Evolutionary conservation across 1,140 invertebrate genomes (phyloP).

Genomic region (Epicauta chinensis): DNA sequence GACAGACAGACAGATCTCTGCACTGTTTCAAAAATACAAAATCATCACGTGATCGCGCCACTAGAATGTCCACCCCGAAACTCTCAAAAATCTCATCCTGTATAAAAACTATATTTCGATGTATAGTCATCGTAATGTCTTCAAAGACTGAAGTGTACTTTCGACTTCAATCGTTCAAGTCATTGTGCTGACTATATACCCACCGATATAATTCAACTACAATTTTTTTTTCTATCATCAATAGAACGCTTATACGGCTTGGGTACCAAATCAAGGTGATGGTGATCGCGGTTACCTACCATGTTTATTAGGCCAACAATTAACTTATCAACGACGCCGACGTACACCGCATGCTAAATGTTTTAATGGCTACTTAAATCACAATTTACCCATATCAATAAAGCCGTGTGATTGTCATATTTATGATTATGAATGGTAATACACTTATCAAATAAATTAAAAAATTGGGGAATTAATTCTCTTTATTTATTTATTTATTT

Average conservation of each 20-base stretch:
- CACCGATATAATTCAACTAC: not conserved
- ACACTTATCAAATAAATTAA: too few species aligned
- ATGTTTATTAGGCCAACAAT: constrained; percentile 72
- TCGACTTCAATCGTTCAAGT: too few species aligned
- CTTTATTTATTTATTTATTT: too few species aligned
- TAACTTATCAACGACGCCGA: constrained; percentile 58
- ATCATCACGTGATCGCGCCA: too few species aligned
- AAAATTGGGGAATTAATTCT: not conserved
- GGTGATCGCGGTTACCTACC: constrained; percentile 48
- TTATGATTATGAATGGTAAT: constrained; percentile 78
- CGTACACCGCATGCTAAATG: constrained; percentile 65
- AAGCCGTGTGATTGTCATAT: constrained; percentile 71
- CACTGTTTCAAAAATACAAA: too few species aligned
- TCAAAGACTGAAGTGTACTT: too few species aligned
- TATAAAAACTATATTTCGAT: too few species aligned
- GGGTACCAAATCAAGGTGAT: constrained; percentile 63
- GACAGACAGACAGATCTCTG: too few species aligned
- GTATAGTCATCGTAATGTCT: too few species aligned
- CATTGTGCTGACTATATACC: too few species aligned
- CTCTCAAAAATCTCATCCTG: too few species aligned
- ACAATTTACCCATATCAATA: constrained; percentile 59
- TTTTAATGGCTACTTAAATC: constrained; percentile 67
- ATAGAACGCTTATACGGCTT: constrained; percentile 77
- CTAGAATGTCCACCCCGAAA: too few species aligned
- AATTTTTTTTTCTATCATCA: constrained; percentile 11